These are phyloP conservation scores for Oxyteleia sp. DNA, from an alignment of 2,888 invertebrate genomes.

Conservation along the genomic window DNA sequence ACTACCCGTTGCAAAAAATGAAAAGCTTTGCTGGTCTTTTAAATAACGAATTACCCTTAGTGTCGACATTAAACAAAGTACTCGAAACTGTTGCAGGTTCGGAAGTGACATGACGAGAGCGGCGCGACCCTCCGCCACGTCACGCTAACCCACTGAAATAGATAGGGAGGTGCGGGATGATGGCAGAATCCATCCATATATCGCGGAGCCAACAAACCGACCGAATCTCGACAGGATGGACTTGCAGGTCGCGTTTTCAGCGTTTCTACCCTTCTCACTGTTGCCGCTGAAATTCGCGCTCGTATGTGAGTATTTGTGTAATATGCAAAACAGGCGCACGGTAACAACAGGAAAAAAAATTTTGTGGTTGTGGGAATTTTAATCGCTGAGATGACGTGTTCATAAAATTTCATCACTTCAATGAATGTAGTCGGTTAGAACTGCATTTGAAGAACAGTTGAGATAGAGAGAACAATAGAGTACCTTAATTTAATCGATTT, in stretches of 20 bases:
- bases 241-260: slow-evolving; percentile 83
- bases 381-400: slow-evolving; percentile 34
- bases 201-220: slow-evolving; percentile 86
- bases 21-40: too few species aligned
- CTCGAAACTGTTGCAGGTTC: too few species aligned
- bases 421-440: slow-evolving; percentile 18
- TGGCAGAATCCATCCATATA: too few species aligned
- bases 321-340: slow-evolving; percentile 42
- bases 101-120: too few species aligned
- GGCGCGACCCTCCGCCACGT: too few species aligned
- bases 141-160: too few species aligned
- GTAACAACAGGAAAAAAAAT: slow-evolving; percentile 25
- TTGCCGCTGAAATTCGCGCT: background rate
- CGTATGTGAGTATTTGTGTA: slow-evolving; percentile 24
- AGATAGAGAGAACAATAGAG: background rate
- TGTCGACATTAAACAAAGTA: too few species aligned
- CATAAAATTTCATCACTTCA: slow-evolving; percentile 30
- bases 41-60: too few species aligned
- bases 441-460: slow-evolving; percentile 3
- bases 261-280: slow-evolving; percentile 74
- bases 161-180: too few species aligned
- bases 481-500: too few species aligned
- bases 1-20: too few species aligned
- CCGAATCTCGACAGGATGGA: slow-evolving; percentile 85
- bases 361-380: slow-evolving; percentile 19